These are phyloP conservation scores for Parasteatoda tepidariorum DNA, from an alignment of 1,140 invertebrate genomes.

Conservation along the genomic window DNA sequence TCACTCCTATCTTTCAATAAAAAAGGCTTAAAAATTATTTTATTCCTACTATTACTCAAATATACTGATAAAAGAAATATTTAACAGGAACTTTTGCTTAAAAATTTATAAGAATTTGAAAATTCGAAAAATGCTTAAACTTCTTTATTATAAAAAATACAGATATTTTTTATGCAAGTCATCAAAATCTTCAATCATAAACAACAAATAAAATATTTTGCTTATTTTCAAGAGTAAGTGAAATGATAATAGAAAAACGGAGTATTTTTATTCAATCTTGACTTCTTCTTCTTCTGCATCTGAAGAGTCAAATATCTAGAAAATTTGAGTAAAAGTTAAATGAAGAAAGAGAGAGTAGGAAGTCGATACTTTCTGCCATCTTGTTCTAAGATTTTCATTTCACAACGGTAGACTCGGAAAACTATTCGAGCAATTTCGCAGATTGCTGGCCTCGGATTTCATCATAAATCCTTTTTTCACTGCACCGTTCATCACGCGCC, in stretches of 20 bases:
- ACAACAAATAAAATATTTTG: neutral
- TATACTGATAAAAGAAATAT: no score
- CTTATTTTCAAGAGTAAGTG: neutral
- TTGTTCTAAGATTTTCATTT: constrained; percentile 18
- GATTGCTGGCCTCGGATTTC: constrained; percentile 38
- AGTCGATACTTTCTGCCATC: neutral
- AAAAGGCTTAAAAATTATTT: no score
- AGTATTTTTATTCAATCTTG: neutral
- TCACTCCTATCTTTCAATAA: no score
- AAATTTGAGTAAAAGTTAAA: neutral
- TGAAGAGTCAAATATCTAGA: neutral
- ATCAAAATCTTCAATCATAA: neutral
- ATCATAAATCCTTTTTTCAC: constrained; percentile 27
- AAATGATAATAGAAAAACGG: neutral
- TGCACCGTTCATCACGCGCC: constrained; percentile 15
- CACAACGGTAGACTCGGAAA: neutral
- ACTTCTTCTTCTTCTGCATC: neutral
- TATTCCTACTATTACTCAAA: no score
- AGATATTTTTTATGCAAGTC: no score
- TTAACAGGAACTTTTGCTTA: neutral
- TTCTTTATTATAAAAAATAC: neutral
- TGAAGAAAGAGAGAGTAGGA: neutral
- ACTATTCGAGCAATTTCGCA: constrained; percentile 31
- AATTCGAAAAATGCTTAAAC: neutral
- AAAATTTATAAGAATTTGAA: neutral